Evolutionary conservation across 2,888 invertebrate genomes (phyloP).

Genomic region (Sericinus montela): DNA sequence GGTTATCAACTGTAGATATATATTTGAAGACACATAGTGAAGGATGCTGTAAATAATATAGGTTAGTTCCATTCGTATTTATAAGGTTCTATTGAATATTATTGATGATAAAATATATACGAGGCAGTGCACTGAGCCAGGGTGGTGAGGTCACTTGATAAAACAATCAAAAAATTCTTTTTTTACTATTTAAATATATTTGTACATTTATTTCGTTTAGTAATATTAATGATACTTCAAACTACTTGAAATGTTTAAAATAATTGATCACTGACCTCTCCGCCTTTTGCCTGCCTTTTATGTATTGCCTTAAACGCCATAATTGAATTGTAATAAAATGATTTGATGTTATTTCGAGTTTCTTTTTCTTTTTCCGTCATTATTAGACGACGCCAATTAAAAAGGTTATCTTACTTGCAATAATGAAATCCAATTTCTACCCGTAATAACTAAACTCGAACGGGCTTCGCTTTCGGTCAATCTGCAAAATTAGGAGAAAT

Average conservation of each 20-base stretch:
- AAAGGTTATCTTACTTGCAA: too few relatives aligned
- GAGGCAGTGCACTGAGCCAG: conserved; percentile 60
- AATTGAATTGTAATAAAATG: conserved; percentile 4
- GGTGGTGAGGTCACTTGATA: conserved; percentile 42
- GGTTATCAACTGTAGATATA: conserved; percentile 33
- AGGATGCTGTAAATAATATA: conserved; percentile 51
- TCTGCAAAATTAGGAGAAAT: too few relatives aligned
- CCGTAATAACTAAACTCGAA: too few relatives aligned
- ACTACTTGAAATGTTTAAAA: neutral
- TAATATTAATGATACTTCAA: neutral
- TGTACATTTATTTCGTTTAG: too few relatives aligned
- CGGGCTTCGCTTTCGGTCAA: too few relatives aligned
- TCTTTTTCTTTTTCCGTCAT: neutral
- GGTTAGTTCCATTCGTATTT: conserved; percentile 29
- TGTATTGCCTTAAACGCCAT: neutral
- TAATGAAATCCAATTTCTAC: too few relatives aligned
- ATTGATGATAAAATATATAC: conserved; percentile 23
- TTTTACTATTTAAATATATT: neutral
- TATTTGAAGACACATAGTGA: conserved; percentile 60
- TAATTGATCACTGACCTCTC: conserved; percentile 9
- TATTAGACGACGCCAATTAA: too few relatives aligned
- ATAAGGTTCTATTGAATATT: conserved; percentile 20
- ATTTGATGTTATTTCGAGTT: conserved; percentile 9
- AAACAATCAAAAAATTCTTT: neutral
- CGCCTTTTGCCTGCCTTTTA: conserved; percentile 14